Evolutionary conservation across 2,888 invertebrate genomes (phyloP), one percentile per base, ranked within the genome.

Genomic region (Hirudinaria manillensis): DNA sequence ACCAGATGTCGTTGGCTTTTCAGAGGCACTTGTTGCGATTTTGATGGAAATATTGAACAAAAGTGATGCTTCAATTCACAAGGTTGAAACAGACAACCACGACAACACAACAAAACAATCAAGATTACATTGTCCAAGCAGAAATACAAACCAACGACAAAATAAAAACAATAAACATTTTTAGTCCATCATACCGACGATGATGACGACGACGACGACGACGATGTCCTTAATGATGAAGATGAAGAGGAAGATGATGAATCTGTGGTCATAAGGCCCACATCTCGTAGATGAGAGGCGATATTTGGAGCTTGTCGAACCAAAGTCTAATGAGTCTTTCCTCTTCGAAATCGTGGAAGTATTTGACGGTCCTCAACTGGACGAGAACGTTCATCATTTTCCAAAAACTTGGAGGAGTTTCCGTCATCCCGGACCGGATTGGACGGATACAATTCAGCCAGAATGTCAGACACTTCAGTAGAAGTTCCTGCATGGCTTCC

Each of bases 241-340:
- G 61, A 21, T 61, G 61, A 70, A 10, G 70, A 38, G 70, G 70
- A 24, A 10, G 38, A 70, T 13, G 70, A 70, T 7, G 70, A 70
- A 21, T 16, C 19, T 0, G 45, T 27, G 19, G 21, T 76, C 72
- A 76, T 24, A 70, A 66, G 13, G 45, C 61, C 76, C 76, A 77
- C 74, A 78, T 77, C 38, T 78, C 78, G 55, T 77, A 78, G 36
- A 79, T 51, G 21, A 79, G 73, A 13, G 76, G 77, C 2, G 77
- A 77, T 24, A 78, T 32, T 32, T 75, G 72, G 36, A 79, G 56
- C 32, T 79, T 74, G 34, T 70, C 71, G 13, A 70, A 75, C 78
- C 78, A 79, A 36, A 72, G 53, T 55, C 51, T 72, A 21, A 51
- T 29, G 6, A 72, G 27, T n/a, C 24, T 7, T 19, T 53, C 24